Evolutionary conservation across 2,797 vertebrate species (phyloP).

Genomic region (Astyanax mexicanus): DNA sequence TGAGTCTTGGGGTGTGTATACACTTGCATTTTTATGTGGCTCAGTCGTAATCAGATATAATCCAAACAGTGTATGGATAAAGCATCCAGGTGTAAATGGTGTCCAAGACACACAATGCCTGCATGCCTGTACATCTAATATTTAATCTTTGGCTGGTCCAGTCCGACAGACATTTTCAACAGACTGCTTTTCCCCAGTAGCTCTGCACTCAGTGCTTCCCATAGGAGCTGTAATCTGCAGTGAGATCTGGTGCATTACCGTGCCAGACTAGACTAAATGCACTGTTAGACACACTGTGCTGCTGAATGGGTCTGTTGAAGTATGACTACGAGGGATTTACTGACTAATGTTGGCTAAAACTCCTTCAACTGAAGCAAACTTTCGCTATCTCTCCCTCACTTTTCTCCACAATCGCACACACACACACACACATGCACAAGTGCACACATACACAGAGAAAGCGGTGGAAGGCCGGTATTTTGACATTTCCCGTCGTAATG

Average conservation of each 20-base stretch:
- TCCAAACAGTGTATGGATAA: too few species aligned
- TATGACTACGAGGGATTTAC: constrained; percentile 8
- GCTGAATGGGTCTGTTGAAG: not conserved
- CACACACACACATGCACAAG: constrained; percentile 34
- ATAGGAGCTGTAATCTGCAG: not conserved
- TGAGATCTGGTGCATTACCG: not conserved
- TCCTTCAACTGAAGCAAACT: constrained; percentile 5
- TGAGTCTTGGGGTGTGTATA: too few species aligned
- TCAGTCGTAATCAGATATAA: too few species aligned
- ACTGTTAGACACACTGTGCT: not conserved
- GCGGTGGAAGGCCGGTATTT: constrained; percentile 41
- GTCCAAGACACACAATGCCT: too few species aligned
- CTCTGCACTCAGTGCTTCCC: not conserved
- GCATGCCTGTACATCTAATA: too few species aligned
- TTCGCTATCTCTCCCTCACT: constrained; percentile 25
- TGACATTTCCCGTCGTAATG: constrained; percentile 68
- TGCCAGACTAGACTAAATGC: not conserved
- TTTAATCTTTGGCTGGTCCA: too few species aligned
- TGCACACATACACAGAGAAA: constrained; percentile 46
- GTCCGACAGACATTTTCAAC: too few species aligned
- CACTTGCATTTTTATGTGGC: too few species aligned
- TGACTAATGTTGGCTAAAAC: constrained; percentile 16
- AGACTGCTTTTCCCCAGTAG: too few species aligned
- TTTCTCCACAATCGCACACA: not conserved
- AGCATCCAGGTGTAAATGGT: too few species aligned